Evolutionary conservation across 2,797 vertebrate genomes (phyloP), one percentile per base, ranked within the genome.

Genomic region (Hylomyscus alleni): DNA sequence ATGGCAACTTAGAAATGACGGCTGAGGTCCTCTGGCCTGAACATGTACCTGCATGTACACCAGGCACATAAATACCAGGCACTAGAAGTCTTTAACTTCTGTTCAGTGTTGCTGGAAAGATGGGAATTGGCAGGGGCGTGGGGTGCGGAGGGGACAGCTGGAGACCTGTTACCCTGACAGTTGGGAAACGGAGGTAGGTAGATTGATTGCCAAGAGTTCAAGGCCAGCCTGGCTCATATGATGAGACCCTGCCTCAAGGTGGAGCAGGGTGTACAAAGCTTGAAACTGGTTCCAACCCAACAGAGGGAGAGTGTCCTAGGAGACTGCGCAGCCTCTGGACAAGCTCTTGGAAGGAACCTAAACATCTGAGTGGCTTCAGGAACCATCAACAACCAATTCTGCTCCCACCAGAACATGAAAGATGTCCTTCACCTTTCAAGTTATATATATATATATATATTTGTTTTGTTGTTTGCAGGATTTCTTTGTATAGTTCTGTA

Each of bases 41-140:
- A n/a, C 67, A 29, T 72, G 47, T 13, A 37, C 60, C 31, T 52
- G 31, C 3, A 1, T 69, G 17, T 29, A 4, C 6, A 6, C 34
- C 44, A 44, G 44, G 37, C 47, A 56, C 34, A 73, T 17, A 73
- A 0, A 52, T 93, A 73, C 34, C 95, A 95, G 86, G 97, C 97
- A 69, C 97, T 97, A 76, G 94, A 97, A 98, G 98, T 95, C 96
- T 98, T 96, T 97, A 98, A 97, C 76, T 91, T 98, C 98, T 98
- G 44, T 29, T 26, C 24, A 44, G 24, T 76, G 73, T 76, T 76
- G 40, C 73, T 76, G 40, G 5, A 76, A 76, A 76, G 40, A 44
- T 24, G 11, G 40, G 95, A 97, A 95, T 89, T 89, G 86, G 89
- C 96, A 31, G 93, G 95, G 95, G 2, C 84, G 9, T 90, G 96